Evolutionary conservation across 2,113 vertebrate species (phyloP).

Genomic region (Pampusana beccarii): DNA sequence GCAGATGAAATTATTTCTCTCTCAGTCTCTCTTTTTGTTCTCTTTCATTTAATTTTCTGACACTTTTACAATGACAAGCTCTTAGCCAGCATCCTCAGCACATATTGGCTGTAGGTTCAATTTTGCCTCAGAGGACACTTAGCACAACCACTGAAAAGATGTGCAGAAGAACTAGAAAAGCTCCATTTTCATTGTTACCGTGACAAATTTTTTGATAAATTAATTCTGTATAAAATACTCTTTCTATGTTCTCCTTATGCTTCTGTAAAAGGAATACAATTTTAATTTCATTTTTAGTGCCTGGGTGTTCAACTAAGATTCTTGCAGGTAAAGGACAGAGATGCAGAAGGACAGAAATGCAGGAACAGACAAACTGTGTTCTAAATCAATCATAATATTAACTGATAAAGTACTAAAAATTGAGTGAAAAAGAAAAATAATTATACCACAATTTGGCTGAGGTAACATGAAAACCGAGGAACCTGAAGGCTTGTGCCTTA

Average conservation of each 20-base stretch:
- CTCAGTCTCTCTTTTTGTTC: background rate
- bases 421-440: accelerated
- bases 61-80: background rate
- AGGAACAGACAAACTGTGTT: background rate
- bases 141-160: background rate
- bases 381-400: background rate
- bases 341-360: background rate
- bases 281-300: background rate
- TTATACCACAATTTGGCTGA: background rate
- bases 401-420: background rate
- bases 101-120: background rate
- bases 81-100: background rate
- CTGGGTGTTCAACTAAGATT: background rate
- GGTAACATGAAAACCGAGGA: background rate
- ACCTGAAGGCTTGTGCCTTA: background rate
- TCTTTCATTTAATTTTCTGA: background rate
- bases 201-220: background rate
- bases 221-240: background rate
- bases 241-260: background rate
- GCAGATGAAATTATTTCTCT: background rate
- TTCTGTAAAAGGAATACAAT: background rate
- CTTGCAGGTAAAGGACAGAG: background rate
- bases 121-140: background rate
- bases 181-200: background rate
- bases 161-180: background rate